Evolutionary conservation across 2,797 vertebrate genomes (phyloP), one percentile per base, ranked within the genome.

Genomic region (Cynodonichthys magdalenae): DNA sequence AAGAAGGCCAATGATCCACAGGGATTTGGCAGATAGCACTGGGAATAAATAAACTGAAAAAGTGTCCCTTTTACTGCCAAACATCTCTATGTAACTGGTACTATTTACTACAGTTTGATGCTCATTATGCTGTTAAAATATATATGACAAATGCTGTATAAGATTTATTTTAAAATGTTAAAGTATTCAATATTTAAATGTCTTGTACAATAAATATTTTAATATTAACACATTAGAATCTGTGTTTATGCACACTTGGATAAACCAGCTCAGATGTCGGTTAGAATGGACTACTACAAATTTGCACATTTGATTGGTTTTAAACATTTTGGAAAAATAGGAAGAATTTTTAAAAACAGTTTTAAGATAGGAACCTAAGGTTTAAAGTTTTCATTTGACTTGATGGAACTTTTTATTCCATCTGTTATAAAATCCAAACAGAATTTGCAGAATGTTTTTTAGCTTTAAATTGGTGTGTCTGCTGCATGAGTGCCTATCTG

Each of bases 21-120:
- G 39, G 94, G 94, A 67, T 95, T 81, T 0, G 94, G 95, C 15
- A 90, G 90, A 88, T 93, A 89, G 72, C n/a, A 6, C 18, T 6
- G 7, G 41, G 36, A 59, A 49, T 36, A 66, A 47, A 5, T 1
- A 19, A 24, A 86, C 61, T 78, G n/a, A 58, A 31, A 17, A 60
- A 34, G 18, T 1, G 36, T 47, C 48, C 39, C 9, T 63, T 69
- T 71, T 73, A 66, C 48, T 76, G 74, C 47, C 51, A 56, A 75
- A 71, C 70, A 63, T 82, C 50, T 69, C 45, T 72, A 41, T 49
- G 47, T 63, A 63, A 84, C 56, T 85, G 84, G 84, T 90, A 90
- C 87, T 85, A 62, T 45, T n/a, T 45, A 45, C 24, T 59, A 17
- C 56, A 80, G 36, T 39, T 65, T 34, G 78, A 74, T 82, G 66